Evolutionary conservation across 2,113 vertebrate genomes (phyloP), one percentile per base, ranked within the genome.

Genomic region (Oncorhynchus kisutch): DNA sequence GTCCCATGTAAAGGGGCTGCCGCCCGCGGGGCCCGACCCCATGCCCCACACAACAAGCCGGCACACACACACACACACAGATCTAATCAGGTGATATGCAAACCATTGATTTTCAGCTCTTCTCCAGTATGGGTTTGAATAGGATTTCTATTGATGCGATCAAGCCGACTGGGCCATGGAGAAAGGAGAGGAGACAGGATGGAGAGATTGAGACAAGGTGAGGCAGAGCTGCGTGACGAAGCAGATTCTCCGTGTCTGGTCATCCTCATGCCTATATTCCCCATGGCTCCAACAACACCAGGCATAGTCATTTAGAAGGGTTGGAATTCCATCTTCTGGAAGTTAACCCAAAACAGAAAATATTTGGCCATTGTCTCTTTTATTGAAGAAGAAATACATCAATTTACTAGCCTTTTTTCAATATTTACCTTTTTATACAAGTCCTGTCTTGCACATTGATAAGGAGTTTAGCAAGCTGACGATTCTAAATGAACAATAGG

Each of bases 1-100:
- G 12, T 12, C 70, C 73, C 72, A 71, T 75, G 81, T 78, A 76
- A 74, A 84, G 69, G 71, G 68, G 24, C 20, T 24, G 20, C 68
- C 66, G 13, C 29, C 31, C 29, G 66, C 16, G 6, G 66, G 16
- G 29, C 7, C 13, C 60, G 76, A 18, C 70, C 70, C 27, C 39
- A 24, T 20, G 7, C 13, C 51, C 5, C 24, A 57, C 82, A 67
- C 25, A 27, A 34, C 73, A 68, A 68, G 75, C 39, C 2, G 39
- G 9, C 39, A 45, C 39, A 45, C 39, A 45, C 39, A 45, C 39
- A 45, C 39, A 9, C 39, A 45, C 39, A 45, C 9, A 45, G 72
- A 88, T 86, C 79, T 85, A 83, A 86, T 88, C 82, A 77, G 73
- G 51, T 76, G 72, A 67, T 72, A 82, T 39, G 72, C 27, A 72